These are phyloP conservation scores for Tokudaia muenninki DNA, from an alignment of 2,797 vertebrate genomes.

Conservation along the genomic window DNA sequence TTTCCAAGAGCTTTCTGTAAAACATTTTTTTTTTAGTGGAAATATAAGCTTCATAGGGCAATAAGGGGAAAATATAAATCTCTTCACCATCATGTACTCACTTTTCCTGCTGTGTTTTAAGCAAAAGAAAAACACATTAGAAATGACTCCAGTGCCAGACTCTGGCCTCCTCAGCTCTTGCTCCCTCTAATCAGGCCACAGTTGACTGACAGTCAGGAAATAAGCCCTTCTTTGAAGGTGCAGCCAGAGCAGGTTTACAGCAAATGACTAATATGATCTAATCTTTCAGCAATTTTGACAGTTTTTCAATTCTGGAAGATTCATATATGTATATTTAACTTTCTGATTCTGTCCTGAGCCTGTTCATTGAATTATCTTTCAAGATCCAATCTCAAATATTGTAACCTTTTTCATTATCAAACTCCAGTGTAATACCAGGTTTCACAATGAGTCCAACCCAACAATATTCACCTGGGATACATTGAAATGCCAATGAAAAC, in stretches of 20 bases:
- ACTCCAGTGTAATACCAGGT: conserved; percentile 45
- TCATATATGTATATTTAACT: conserved; percentile 72
- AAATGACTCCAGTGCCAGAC: conserved; percentile 58
- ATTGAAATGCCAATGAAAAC: conserved; percentile 60
- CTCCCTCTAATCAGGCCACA: conserved; percentile 70
- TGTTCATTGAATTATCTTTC: conserved; percentile 71
- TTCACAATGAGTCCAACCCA: neutral
- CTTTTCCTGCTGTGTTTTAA: conserved; percentile 73
- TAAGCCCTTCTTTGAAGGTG: conserved; percentile 75
- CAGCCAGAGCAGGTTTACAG: conserved; percentile 63
- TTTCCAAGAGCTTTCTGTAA: conserved; percentile 70
- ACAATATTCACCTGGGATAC: conserved; percentile 31
- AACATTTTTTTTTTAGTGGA: conserved; percentile 72
- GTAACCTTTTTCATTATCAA: conserved; percentile 68
- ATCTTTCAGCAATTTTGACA: conserved; percentile 74
- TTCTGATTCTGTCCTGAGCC: conserved; percentile 64
- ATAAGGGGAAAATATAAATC: conserved; percentile 67
- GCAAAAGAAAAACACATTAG: conserved; percentile 71
- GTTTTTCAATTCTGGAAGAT: conserved; percentile 76
- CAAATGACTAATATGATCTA: conserved; percentile 76
- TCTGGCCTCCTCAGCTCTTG: conserved; percentile 66
- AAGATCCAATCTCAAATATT: conserved; percentile 76
- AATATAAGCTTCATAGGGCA: conserved; percentile 74
- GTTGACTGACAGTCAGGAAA: conserved; percentile 79
- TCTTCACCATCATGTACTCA: conserved; percentile 70